Conservation (phyloP, 1,140 invertebrate genomes). For the Drosophila azteca region DNA sequence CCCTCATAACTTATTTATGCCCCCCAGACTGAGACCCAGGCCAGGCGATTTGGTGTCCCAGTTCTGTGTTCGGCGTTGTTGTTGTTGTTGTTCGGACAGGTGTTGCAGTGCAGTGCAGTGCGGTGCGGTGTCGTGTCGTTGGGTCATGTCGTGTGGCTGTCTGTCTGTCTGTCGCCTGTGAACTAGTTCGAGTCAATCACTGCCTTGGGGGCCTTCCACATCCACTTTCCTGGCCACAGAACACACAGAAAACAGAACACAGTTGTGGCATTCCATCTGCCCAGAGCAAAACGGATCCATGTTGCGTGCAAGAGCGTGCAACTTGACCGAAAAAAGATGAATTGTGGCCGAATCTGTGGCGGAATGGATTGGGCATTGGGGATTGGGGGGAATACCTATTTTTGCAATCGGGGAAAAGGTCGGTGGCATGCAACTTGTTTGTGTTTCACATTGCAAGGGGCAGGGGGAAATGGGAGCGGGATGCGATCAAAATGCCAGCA, state of each 20-base stretch:
- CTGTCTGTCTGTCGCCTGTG: constrained; percentile 47
- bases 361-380: too few relatives aligned
- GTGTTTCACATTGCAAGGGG: constrained; percentile 31
- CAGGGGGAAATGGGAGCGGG: constrained; percentile 11
- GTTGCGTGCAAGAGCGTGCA: constrained; percentile 35
- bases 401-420: constrained; percentile 64
- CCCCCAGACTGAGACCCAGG: not conserved
- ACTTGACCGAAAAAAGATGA: constrained; percentile 71
- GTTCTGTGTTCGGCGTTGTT: constrained; percentile 27
- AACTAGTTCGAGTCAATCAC: constrained; percentile 79
- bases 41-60: constrained; percentile 33
- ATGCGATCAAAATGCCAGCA: constrained; percentile 65
- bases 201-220: constrained; percentile 30
- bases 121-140: not conserved
- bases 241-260: constrained; percentile 19
- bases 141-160: constrained; percentile 22
- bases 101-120: constrained; percentile 14
- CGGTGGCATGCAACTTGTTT: constrained; percentile 68
- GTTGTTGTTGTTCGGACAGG: constrained; percentile 36
- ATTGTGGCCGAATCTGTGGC: constrained; percentile 8
- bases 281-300: constrained; percentile 1
- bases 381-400: constrained; percentile 27
- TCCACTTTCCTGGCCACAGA: constrained; percentile 48
- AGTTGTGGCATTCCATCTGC: constrained; percentile 19
- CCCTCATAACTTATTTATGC: constrained; percentile 54